A percentile compares a stretch with the other conserved stretches of the same genome.
These are phyloP conservation scores for Hirtodrosophila histrioides DNA, from an alignment of 2,888 invertebrate species.

Conservation along the genomic window DNA sequence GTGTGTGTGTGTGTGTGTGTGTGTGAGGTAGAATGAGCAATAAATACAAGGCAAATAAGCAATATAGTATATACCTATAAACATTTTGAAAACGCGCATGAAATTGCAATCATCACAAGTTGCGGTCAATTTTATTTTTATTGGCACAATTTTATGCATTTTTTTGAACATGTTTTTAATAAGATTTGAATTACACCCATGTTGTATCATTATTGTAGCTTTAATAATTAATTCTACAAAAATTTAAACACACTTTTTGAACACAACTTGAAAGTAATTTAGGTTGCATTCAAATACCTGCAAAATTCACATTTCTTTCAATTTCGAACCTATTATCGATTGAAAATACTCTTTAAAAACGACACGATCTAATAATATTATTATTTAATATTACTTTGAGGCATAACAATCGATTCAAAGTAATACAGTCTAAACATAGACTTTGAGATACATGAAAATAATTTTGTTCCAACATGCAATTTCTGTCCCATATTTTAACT, in stretches of 20 bases:
- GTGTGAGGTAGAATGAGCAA: slow-evolving; percentile 38
- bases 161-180: slow-evolving; percentile 5
- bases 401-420: neutral
- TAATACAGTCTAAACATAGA: neutral
- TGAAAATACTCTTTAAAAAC: too few species aligned
- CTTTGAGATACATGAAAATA: neutral
- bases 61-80: slow-evolving; percentile 6
- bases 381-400: neutral
- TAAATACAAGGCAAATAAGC: slow-evolving; percentile 39
- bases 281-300: too few species aligned
- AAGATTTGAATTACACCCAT: too few species aligned
- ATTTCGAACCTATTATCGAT: too few species aligned
- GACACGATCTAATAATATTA: too few species aligned
- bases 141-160: slow-evolving; percentile 10
- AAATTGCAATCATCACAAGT: slow-evolving; percentile 29
- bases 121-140: slow-evolving; percentile 16
- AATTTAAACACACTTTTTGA: too few species aligned
- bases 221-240: too few species aligned
- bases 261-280: too few species aligned
- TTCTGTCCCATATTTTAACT: slow-evolving; percentile 1
- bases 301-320: too few species aligned
- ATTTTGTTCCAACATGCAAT: neutral
- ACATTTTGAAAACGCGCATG: slow-evolving; percentile 13
- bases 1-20: slow-evolving; percentile 22
- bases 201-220: too few species aligned